A percentile compares a stretch with the other conserved stretches of the same genome.
Evolutionary conservation across 2,888 invertebrate genomes (phyloP).

Genomic region (Zaprionus bogoriensis): DNA sequence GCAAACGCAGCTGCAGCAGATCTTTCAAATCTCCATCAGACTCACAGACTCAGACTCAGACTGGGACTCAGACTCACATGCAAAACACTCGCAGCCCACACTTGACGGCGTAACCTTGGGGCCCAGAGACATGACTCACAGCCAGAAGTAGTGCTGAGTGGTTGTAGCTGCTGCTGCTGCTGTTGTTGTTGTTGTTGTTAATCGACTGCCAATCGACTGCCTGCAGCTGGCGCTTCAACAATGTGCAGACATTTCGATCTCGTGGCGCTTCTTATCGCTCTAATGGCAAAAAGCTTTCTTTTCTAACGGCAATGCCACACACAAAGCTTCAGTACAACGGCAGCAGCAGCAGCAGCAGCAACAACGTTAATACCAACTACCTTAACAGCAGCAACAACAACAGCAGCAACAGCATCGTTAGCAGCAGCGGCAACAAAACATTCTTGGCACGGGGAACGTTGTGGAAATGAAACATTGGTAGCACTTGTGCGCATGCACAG

Average conservation of each 20-base stretch:
- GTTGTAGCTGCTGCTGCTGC: slow-evolving; percentile 9
- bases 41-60: too few relatives aligned
- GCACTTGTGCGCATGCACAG: slow-evolving; percentile 38
- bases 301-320: slow-evolving; percentile 58
- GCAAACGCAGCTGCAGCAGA: slow-evolving; percentile 40
- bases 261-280: slow-evolving; percentile 13
- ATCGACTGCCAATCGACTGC: slow-evolving; percentile 17
- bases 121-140: neutral
- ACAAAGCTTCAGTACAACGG: slow-evolving; percentile 36
- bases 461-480: slow-evolving; percentile 51
- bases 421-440: slow-evolving; percentile 31
- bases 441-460: slow-evolving; percentile 38
- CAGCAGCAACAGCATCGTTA: slow-evolving; percentile 9
- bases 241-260: too few relatives aligned
- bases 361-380: slow-evolving; percentile 11
- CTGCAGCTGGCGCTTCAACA: slow-evolving; percentile 23
- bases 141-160: neutral
- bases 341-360: slow-evolving; percentile 20
- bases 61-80: too few relatives aligned
- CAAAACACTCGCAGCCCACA: slow-evolving; percentile 38
- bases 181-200: slow-evolving; percentile 28
- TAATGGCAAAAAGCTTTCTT: slow-evolving; percentile 51
- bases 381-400: too few relatives aligned
- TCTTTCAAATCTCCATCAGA: too few relatives aligned
- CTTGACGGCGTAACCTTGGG: slow-evolving; percentile 59